phyloP scores from a whole-genome alignment of 1,140 invertebrate species.

The Trypoxylus dichotomus region DNA sequence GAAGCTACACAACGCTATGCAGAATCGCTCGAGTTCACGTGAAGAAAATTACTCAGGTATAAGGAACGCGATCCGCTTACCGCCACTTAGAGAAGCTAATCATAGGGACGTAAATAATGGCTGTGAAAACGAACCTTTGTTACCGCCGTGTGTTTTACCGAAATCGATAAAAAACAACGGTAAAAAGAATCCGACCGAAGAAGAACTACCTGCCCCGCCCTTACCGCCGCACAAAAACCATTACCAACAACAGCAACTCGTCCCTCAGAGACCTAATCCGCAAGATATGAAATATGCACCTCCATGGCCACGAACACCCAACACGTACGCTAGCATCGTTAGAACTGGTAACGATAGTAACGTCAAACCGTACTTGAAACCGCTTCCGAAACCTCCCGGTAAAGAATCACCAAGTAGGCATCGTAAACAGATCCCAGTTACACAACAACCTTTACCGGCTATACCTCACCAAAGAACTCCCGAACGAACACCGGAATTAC shows the following conservation, averaged over 20 bases:
- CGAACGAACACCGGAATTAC: slow-evolving; percentile 42
- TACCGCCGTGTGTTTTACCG: slow-evolving; percentile 54
- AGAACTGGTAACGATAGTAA: slow-evolving; percentile 34
- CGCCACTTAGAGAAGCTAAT: slow-evolving; percentile 45
- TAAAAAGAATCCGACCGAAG: slow-evolving; percentile 52
- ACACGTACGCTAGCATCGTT: slow-evolving; percentile 52
- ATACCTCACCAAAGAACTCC: slow-evolving; percentile 46
- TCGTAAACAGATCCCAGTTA: slow-evolving; percentile 42
- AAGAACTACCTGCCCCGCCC: slow-evolving; percentile 59
- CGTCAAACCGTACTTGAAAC: slow-evolving; percentile 59
- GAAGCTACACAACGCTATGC: slow-evolving; percentile 44
- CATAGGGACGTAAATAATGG: slow-evolving; percentile 54
- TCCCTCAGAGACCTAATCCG: slow-evolving; percentile 36
- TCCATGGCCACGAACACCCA: slow-evolving; percentile 60
- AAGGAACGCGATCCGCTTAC: slow-evolving; percentile 48
- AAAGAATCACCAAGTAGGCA: slow-evolving; percentile 51
- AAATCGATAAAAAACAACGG: slow-evolving; percentile 31
- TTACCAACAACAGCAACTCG: slow-evolving; percentile 49
- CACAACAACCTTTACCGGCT: slow-evolving; percentile 38
- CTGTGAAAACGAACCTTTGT: slow-evolving; percentile 68
- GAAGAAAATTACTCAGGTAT: slow-evolving; percentile 45
- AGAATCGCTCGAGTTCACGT: slow-evolving; percentile 42
- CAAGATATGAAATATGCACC: slow-evolving; percentile 53
- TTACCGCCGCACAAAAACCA: slow-evolving; percentile 58
- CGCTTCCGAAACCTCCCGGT: slow-evolving; percentile 60